Percentiles rank a stretch among this genome's conserved stretches.
Evolutionary conservation across 2,888 invertebrate species (phyloP).

Genomic region (Drosophila villosipedis): DNA sequence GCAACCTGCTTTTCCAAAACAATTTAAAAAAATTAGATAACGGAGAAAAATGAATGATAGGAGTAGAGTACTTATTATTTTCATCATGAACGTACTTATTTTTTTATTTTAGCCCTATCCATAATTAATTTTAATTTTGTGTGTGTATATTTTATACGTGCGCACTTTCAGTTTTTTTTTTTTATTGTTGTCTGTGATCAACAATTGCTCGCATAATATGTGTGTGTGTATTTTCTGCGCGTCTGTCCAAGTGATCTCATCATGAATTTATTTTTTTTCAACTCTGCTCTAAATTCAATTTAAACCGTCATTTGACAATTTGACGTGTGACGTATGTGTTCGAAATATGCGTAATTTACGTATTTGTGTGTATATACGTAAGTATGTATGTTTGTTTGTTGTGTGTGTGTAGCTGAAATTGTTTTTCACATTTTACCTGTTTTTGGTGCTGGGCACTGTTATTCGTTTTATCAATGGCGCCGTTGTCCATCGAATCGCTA

Average conservation of each 20-base stretch:
- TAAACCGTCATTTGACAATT: not conserved
- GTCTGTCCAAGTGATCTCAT: slow-evolving; percentile 43
- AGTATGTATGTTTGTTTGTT: no score
- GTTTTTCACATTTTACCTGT: slow-evolving; percentile 35
- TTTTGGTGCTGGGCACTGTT: slow-evolving; percentile 42
- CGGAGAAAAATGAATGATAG: not conserved
- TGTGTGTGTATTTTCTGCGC: slow-evolving; percentile 2
- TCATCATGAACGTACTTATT: not conserved
- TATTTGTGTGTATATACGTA: not conserved
- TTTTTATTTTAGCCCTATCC: not conserved
- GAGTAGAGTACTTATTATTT: not conserved
- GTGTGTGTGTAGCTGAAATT: not conserved
- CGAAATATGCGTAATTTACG: not conserved
- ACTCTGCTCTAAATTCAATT: slow-evolving; percentile 17
- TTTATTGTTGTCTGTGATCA: slow-evolving; percentile 4
- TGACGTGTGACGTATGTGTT: not conserved
- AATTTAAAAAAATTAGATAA: not conserved
- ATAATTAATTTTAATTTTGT: not conserved
- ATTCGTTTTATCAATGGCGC: slow-evolving; percentile 36
- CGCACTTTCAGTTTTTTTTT: not conserved
- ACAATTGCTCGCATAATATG: slow-evolving; percentile 11
- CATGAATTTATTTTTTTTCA: slow-evolving; percentile 1
- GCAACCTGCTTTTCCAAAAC: not conserved
- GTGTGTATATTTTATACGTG: not conserved
- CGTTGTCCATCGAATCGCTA: slow-evolving; percentile 53